Evolutionary conservation across 2,888 invertebrate species (phyloP).

Genomic region (Torymus texanus): DNA sequence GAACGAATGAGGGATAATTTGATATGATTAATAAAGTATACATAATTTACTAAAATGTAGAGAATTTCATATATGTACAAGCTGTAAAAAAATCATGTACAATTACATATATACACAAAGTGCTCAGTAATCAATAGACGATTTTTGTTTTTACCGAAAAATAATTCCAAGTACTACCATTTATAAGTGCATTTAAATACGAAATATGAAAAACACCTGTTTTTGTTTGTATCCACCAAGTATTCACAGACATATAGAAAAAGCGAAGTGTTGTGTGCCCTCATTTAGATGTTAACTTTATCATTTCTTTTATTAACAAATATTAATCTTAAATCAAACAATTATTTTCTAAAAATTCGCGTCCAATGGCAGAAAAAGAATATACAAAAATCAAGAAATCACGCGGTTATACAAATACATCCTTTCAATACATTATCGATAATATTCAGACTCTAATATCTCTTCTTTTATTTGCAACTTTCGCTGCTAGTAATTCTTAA

Average conservation of each 20-base stretch:
- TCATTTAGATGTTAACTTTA: constrained; percentile 41
- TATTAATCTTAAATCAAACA: constrained; percentile 1
- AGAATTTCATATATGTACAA: constrained; percentile 13
- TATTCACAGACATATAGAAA: constrained; percentile 7
- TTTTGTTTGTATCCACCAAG: constrained; percentile 21
- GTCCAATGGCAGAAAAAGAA: constrained; percentile 2
- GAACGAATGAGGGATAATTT: constrained; percentile 43
- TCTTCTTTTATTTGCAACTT: constrained; percentile 18
- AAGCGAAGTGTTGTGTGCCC: constrained; percentile 10
- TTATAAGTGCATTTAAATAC: constrained; percentile 23
- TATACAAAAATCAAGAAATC: constrained; percentile 21
- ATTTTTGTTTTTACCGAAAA: not conserved
- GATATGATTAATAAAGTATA: constrained; percentile 28
- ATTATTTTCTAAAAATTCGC: not conserved
- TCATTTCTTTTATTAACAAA: constrained; percentile 10
- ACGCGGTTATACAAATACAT: constrained; percentile 30
- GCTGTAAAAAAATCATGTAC: not conserved
- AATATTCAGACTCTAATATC: constrained; percentile 49
- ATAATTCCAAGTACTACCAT: not conserved
- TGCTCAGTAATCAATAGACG: not conserved
- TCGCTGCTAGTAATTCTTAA: not conserved
- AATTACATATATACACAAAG: constrained; percentile 14
- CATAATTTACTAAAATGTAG: constrained; percentile 1
- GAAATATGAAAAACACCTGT: constrained; percentile 18
- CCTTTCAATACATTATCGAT: constrained; percentile 26